These are phyloP conservation scores for Gorsachius magnificus DNA, from an alignment of 2,797 vertebrate genomes.

Conservation along the genomic window DNA sequence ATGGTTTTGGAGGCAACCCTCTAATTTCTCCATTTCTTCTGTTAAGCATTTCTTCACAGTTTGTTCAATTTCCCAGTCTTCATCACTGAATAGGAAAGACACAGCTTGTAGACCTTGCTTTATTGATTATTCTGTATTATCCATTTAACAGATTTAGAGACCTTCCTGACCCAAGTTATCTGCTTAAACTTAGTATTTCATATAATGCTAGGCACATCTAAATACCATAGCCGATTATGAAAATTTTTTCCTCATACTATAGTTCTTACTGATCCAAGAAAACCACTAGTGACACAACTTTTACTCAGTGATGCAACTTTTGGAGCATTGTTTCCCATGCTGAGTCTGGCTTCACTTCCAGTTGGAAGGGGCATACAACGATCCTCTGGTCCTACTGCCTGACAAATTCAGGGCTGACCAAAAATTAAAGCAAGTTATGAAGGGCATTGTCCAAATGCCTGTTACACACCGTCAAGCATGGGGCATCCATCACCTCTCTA, in stretches of 20 bases:
- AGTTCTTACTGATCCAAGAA: neutral
- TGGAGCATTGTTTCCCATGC: neutral
- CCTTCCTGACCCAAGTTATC: neutral
- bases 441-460: neutral
- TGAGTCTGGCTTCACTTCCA: neutral
- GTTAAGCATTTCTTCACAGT: neutral
- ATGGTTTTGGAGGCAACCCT: neutral
- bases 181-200: neutral
- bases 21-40: neutral
- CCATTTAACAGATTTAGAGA: neutral
- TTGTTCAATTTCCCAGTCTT: neutral
- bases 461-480: too few relatives aligned
- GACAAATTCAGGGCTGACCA: neutral
- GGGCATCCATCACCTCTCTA: neutral
- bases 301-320: neutral
- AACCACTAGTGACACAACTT: neutral
- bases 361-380: neutral
- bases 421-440: neutral
- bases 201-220: neutral
- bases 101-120: neutral
- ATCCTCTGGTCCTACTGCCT: neutral
- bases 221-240: neutral
- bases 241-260: neutral
- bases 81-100: neutral
- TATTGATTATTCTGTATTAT: neutral